Conservation (phyloP, 2,888 invertebrate genomes). For the Laothoe populi region DNA sequence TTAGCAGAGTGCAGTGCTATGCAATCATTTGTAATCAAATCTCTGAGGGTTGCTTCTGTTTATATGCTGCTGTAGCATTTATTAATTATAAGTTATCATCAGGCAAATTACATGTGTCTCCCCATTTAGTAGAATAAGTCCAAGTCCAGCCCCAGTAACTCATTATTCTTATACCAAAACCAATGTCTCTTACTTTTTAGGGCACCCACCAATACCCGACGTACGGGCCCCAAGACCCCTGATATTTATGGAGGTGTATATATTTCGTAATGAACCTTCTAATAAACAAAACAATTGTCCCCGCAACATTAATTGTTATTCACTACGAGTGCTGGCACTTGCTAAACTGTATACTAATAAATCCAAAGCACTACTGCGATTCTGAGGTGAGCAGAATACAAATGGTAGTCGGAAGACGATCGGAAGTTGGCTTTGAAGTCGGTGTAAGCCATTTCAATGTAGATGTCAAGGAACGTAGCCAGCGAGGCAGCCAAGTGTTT, state of each 20-base stretch:
- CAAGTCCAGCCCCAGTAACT: too few relatives aligned
- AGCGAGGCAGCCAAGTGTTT: conserved; percentile 1
- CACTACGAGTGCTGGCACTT: conserved; percentile 32
- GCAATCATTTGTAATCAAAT: too few relatives aligned
- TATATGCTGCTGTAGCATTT: too few relatives aligned
- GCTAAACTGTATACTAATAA: conserved; percentile 45
- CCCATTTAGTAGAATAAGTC: too few relatives aligned
- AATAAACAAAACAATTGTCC: conserved; percentile 32
- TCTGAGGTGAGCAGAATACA: conserved; percentile 44
- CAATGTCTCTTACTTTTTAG: too few relatives aligned
- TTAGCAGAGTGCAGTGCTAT: too few relatives aligned
- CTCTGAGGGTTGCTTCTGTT: too few relatives aligned
- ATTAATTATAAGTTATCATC: too few relatives aligned
- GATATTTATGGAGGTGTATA: not conserved
- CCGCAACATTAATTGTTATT: conserved; percentile 40
- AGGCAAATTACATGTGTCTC: too few relatives aligned
- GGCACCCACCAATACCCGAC: too few relatives aligned
- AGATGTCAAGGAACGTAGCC: conserved; percentile 38
- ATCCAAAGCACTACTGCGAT: conserved; percentile 43
- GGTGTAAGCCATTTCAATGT: conserved; percentile 32
- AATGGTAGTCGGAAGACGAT: conserved; percentile 48
- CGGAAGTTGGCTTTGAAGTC: conserved; percentile 39
- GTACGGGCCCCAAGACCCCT: not conserved
- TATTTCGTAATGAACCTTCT: conserved; percentile 31
- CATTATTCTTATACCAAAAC: too few relatives aligned